phyloP scores from a whole-genome alignment of 2,797 vertebrate species.

The Picus viridis region DNA sequence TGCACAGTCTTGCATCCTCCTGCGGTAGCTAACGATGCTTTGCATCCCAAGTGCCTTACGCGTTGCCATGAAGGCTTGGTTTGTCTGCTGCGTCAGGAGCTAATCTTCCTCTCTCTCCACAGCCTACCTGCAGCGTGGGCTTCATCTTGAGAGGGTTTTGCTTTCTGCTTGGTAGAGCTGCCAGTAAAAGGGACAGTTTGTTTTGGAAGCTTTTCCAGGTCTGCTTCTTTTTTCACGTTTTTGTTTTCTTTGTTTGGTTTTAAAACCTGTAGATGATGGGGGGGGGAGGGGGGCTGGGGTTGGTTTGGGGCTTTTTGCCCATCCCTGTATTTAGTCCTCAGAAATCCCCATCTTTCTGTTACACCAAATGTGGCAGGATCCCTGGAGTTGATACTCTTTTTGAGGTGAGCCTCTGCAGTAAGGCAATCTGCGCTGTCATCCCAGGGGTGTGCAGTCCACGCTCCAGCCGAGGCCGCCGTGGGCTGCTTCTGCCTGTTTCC shows the following conservation, averaged over 20 bases:
- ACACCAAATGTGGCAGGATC: background rate
- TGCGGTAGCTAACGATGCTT: background rate
- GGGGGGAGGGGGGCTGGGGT: background rate
- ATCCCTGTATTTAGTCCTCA: background rate
- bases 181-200: conserved; percentile 61
- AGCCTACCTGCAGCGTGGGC: background rate
- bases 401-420: background rate
- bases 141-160: background rate
- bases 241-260: background rate
- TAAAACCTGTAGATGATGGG: background rate
- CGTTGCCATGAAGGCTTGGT: background rate
- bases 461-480: background rate
- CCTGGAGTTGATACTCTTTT: background rate
- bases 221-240: background rate
- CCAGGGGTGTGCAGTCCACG: background rate
- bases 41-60: conserved; percentile 77
- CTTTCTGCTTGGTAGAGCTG: conserved; percentile 20
- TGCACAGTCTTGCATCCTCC: background rate
- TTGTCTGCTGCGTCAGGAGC: background rate
- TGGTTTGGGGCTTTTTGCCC: background rate
- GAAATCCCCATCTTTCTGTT: background rate
- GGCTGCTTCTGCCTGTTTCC: background rate
- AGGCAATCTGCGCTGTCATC: background rate
- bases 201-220: conserved; percentile 10
- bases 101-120: background rate